phyloP scores from a whole-genome alignment of 2,797 vertebrate genomes.

The Ispidina picta region DNA sequence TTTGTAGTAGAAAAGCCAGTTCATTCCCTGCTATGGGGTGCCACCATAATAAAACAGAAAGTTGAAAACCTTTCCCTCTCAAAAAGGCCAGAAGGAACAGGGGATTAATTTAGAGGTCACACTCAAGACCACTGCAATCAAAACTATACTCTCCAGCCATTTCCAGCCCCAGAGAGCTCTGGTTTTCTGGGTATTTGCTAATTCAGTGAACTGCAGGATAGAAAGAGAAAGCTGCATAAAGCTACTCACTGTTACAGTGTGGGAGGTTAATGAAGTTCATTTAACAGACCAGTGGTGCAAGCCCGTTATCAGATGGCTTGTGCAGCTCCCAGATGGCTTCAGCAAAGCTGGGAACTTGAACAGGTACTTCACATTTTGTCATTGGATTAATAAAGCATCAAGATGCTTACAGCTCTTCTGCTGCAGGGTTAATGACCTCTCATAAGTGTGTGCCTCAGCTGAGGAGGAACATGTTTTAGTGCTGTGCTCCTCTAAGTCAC shows the following conservation, averaged over 20 bases:
- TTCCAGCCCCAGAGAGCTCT: not conserved
- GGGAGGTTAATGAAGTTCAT: constrained; percentile 61
- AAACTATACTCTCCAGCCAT: not conserved
- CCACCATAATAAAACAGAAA: not conserved
- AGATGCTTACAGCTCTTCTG: not conserved
- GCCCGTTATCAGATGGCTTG: constrained; percentile 41
- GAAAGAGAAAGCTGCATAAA: constrained; percentile 10
- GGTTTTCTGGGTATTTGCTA: not conserved
- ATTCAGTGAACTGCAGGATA: not conserved
- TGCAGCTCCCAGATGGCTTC: constrained; percentile 36
- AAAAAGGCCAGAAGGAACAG: constrained; percentile 6
- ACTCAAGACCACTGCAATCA: not conserved
- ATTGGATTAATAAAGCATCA: not conserved
- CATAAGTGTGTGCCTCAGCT: not conserved
- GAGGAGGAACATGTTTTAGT: not conserved
- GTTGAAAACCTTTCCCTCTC: not conserved
- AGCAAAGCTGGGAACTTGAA: constrained; percentile 15
- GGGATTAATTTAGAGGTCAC: constrained; percentile 19
- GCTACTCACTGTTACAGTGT: not conserved
- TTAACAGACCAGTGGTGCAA: constrained; percentile 64
- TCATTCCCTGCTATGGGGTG: not conserved
- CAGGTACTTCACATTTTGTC: constrained; percentile 4
- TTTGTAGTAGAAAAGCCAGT: constrained; percentile 53
- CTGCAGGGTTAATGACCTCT: not conserved
- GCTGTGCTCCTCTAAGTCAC: not conserved